Evolutionary conservation across 2,888 invertebrate species (phyloP).

Genomic region (Hanleya hanleyi): DNA sequence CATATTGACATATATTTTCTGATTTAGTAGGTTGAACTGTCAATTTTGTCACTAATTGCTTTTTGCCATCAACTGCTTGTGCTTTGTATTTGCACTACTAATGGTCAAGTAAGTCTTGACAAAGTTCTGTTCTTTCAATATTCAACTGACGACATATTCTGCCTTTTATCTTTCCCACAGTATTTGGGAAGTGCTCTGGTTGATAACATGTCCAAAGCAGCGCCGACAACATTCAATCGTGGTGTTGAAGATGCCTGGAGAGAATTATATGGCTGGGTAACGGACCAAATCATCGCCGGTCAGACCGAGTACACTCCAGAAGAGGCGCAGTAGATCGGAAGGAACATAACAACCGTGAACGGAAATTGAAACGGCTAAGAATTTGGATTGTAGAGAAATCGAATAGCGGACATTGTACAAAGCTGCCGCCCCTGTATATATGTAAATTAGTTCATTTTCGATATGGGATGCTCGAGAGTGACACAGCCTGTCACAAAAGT

Average conservation of each 20-base stretch:
- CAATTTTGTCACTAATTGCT: too few relatives aligned
- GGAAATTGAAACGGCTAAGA: not conserved
- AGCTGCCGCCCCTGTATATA: conserved; percentile 7
- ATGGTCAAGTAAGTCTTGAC: too few relatives aligned
- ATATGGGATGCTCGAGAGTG: too few relatives aligned
- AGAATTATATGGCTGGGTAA: not conserved
- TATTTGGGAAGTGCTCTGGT: not conserved
- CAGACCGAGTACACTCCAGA: not conserved
- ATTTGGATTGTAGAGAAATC: not conserved
- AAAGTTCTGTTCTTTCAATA: too few relatives aligned
- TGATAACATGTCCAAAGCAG: not conserved
- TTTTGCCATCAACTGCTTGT: too few relatives aligned
- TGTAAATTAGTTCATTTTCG: not conserved
- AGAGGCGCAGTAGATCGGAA: not conserved
- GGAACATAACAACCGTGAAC: not conserved
- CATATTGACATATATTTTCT: too few relatives aligned
- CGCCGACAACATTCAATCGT: not conserved
- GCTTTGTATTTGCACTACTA: too few relatives aligned
- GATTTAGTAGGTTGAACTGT: too few relatives aligned
- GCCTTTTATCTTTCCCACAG: not conserved
- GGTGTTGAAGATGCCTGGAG: not conserved
- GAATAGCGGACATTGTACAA: not conserved
- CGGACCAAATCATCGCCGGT: not conserved
- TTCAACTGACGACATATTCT: too few relatives aligned
- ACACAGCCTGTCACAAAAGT: too few relatives aligned